Evolutionary conservation across 2,888 invertebrate genomes (phyloP).

Genomic region (Drosophila anceps): DNA sequence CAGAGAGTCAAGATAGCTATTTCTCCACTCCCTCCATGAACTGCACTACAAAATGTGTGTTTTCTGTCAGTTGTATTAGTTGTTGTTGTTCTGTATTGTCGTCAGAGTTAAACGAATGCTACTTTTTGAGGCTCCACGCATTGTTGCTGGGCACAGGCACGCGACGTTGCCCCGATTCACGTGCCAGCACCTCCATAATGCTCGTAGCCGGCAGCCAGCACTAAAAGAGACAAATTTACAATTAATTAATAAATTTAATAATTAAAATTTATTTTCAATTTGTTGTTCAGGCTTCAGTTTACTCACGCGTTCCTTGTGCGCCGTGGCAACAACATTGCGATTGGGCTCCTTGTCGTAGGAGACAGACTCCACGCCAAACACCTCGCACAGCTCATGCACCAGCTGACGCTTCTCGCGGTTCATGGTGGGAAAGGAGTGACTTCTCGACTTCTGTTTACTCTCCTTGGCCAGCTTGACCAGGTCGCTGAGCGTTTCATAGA

Average conservation of each 20-base stretch:
- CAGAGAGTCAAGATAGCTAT: background rate
- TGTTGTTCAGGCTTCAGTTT: background rate
- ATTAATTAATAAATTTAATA: background rate
- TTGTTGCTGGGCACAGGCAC: slow-evolving; percentile 91
- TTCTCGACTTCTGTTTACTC: slow-evolving; percentile 92
- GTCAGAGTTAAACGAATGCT: slow-evolving; percentile 40
- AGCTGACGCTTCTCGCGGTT: slow-evolving; percentile 96
- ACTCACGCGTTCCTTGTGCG: slow-evolving; percentile 90
- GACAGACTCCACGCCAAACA: slow-evolving; percentile 96
- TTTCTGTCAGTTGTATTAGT: background rate
- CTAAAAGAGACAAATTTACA: slow-evolving; percentile 82
- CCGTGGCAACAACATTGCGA: slow-evolving; percentile 97
- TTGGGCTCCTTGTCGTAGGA: slow-evolving; percentile 98
- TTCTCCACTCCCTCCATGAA: slow-evolving; percentile 6
- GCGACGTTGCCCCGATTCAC: slow-evolving; percentile 92
- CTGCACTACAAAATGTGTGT: slow-evolving; percentile 18
- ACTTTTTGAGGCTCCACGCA: slow-evolving; percentile 84
- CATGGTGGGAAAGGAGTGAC: slow-evolving; percentile 96
- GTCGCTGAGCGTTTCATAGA: slow-evolving; percentile 93
- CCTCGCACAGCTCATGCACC: slow-evolving; percentile 97
- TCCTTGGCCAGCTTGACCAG: slow-evolving; percentile 95
- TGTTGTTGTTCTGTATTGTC: slow-evolving; percentile 28
- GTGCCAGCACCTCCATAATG: slow-evolving; percentile 92
- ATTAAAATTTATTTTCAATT: background rate
- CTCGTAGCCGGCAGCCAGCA: slow-evolving; percentile 96